A percentile compares a stretch with the other conserved stretches of the same genome.
Evolutionary conservation across 2,113 vertebrate genomes (phyloP).

Genomic region (Bothrops jararaca): DNA sequence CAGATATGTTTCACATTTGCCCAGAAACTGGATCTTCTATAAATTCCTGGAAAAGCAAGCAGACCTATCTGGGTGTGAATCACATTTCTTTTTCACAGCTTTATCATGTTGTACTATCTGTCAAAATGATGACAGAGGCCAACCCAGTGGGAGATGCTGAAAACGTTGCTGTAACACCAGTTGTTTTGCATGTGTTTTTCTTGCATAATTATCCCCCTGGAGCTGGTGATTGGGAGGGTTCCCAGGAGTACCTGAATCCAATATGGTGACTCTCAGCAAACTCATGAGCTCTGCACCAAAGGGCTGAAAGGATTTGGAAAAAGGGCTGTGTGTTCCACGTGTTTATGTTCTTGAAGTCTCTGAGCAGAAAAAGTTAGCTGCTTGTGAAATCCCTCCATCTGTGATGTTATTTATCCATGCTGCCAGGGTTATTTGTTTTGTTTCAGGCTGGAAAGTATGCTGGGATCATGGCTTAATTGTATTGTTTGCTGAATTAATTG

Average conservation of each 20-base stretch:
- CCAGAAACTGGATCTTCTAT: constrained; percentile 1
- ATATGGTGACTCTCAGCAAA: constrained; percentile 55
- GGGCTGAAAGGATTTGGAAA: constrained; percentile 26
- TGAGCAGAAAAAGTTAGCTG: constrained; percentile 52
- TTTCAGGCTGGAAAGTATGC: constrained; percentile 65
- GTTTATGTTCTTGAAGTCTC: constrained; percentile 58
- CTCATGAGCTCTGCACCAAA: constrained; percentile 26
- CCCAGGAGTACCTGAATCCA: constrained; percentile 20
- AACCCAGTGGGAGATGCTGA: background rate
- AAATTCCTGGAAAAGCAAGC: background rate
- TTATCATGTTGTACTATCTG: background rate
- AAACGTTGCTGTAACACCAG: constrained; percentile 8
- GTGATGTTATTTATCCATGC: constrained; percentile 68
- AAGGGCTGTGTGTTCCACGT: constrained; percentile 57
- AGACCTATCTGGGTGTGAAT: constrained; percentile 12
- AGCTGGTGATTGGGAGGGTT: background rate
- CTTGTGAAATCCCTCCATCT: constrained; percentile 70
- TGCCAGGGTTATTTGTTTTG: constrained; percentile 70
- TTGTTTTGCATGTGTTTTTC: background rate
- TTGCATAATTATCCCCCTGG: background rate
- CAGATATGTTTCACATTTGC: background rate
- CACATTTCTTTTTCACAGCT: constrained; percentile 22
- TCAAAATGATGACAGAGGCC: background rate
- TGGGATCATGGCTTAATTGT: constrained; percentile 68
- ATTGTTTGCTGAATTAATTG: constrained; percentile 80